These are phyloP conservation scores for Gastracanthus pulcherrimus DNA, from an alignment of 2,888 invertebrate species.

Conservation along the genomic window DNA sequence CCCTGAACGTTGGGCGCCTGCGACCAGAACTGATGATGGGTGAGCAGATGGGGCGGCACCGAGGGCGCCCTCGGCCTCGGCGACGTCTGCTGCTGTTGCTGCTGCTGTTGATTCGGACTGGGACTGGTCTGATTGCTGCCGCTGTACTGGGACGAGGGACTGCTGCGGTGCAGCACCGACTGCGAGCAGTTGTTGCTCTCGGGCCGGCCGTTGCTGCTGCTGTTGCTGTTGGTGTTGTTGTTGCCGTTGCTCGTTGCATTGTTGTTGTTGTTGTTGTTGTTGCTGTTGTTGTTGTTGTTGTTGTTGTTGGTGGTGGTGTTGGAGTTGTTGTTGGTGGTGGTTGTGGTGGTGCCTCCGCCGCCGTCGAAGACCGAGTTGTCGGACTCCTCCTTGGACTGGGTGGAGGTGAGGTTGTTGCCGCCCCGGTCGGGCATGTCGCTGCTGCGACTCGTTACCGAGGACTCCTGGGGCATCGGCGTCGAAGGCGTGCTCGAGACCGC, in stretches of 20 bases:
- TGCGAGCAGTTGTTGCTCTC: conserved; percentile 51
- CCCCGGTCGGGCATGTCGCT: conserved; percentile 50
- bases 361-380: conserved; percentile 81
- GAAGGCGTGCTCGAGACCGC: conserved; percentile 74
- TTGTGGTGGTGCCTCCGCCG: conserved; percentile 69
- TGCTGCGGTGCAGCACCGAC: conserved; percentile 65
- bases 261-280: background rate
- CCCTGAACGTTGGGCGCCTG: conserved; percentile 73
- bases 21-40: conserved; percentile 78
- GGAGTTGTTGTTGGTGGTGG: background rate
- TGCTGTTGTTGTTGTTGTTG: background rate
- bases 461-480: conserved; percentile 73
- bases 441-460: conserved; percentile 57
- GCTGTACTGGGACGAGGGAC: conserved; percentile 74
- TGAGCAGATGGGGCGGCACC: conserved; percentile 79
- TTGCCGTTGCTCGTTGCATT: background rate
- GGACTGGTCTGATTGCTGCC: conserved; percentile 72
- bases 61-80: conserved; percentile 77
- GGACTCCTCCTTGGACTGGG: conserved; percentile 76
- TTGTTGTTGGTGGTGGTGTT: background rate
- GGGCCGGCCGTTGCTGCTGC: conserved; percentile 13
- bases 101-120: conserved; percentile 64
- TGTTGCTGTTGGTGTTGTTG: conserved; percentile 17
- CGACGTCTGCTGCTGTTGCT: conserved; percentile 64
- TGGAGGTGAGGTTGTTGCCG: conserved; percentile 70